Percentiles rank a stretch among this genome's conserved stretches.
Conservation (phyloP, 2,797 vertebrate species). For the Capromys pilorides region DNA sequence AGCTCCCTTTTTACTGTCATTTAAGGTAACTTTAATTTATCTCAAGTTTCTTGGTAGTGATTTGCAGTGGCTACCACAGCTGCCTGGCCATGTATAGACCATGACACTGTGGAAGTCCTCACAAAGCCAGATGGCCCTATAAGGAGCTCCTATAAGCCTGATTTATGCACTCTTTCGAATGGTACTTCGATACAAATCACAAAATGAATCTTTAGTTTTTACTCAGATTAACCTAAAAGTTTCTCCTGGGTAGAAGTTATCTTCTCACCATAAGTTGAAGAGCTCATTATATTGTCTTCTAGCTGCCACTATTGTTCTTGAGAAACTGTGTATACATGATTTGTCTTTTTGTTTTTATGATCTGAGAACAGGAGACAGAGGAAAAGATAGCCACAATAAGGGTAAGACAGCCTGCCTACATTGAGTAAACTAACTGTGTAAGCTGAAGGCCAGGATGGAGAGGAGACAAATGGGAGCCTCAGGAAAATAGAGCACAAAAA, state of each 20-base stretch:
- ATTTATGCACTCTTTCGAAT: neutral
- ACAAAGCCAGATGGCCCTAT: neutral
- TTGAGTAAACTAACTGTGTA: neutral
- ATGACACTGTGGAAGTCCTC: neutral
- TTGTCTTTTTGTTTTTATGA: neutral
- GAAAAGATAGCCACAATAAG: neutral
- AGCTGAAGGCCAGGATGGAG: neutral
- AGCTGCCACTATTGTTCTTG: neutral
- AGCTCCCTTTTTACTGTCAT: neutral
- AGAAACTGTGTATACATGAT: neutral
- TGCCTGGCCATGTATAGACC: neutral
- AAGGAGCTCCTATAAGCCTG: neutral
- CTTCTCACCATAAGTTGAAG: neutral
- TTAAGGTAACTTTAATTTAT: neutral
- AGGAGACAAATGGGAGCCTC: neutral
- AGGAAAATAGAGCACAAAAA: neutral
- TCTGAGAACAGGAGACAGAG: neutral
- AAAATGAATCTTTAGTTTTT: neutral
- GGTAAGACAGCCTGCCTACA: neutral
- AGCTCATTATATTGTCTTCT: neutral
- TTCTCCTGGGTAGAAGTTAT: neutral
- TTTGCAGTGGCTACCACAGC: neutral
- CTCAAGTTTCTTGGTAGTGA: neutral
- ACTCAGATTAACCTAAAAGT: neutral
- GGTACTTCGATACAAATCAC: neutral